Evolutionary conservation across 2,888 invertebrate genomes (phyloP), one percentile per base, ranked within the genome.

Genomic region (Teleiodes luculella): DNA sequence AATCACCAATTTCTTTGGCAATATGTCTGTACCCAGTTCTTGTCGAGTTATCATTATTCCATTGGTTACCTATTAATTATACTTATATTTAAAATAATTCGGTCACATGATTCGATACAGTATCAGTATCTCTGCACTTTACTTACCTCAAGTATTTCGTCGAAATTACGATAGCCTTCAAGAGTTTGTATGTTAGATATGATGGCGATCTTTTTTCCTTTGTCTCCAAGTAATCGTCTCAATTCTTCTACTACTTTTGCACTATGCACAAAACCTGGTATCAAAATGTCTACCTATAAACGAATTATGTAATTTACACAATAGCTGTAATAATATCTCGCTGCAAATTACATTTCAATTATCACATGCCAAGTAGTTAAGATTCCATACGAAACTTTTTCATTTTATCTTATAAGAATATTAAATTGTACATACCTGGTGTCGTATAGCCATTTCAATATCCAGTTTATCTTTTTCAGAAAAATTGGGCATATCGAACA

Each of bases 21-120:
- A 77, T 6, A 91, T 80, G 16, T 91, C 91, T 0, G 91, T 81
- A 28, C 86, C 88, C 7, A 92, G 63, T 60, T 88, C 87, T 62
- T 86, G 84, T 64, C 95, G 87, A 14, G 94, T 93, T 45, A 95
- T 91, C 88, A 95, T 92, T 14, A 95, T 82, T 35, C 93, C 94
- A 75, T 94, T 92, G 0, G 92, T 76, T 13, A 78, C 90, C 72
- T 90, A 54, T n/a, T n/a, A n/a, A n/a, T n/a, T n/a, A n/a, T n/a
- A n/a, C n/a, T n/a, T n/a, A n/a, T n/a, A n/a, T n/a, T n/a, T n/a
- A n/a, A n/a, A n/a, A n/a, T n/a, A n/a, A n/a, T n/a, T n/a, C n/a
- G n/a, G n/a, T n/a, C n/a, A n/a, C n/a, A n/a, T n/a, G n/a, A n/a
- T n/a, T n/a, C n/a, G n/a, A n/a, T 8, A n/a, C 16, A 6, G 14